A percentile compares a stretch with the other conserved stretches of the same genome.
Conservation (phyloP, 2,113 vertebrate genomes). For the Chamaetylas fuelleborni region DNA sequence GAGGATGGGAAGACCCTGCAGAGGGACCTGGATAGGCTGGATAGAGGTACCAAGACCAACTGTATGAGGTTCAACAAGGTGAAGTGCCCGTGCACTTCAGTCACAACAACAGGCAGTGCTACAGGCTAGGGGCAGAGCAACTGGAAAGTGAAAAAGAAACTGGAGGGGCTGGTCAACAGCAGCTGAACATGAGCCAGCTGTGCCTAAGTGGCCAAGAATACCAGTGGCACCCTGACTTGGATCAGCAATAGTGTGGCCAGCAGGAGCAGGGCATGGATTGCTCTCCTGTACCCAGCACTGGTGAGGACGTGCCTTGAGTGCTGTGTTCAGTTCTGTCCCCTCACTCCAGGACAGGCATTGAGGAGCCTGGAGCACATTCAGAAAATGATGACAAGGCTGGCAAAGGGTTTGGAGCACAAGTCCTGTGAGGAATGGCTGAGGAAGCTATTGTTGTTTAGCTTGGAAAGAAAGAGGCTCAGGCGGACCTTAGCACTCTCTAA, state of each 20-base stretch:
- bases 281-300: fast-evolving
- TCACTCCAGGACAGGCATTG: too few relatives aligned
- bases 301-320: fast-evolving
- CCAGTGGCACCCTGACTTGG: fast-evolving
- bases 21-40: not conserved
- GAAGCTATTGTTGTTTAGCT: not conserved
- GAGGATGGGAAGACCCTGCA: not conserved
- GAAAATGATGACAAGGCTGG: not conserved
- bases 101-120: not conserved
- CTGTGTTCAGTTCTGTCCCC: not conserved
- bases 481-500: not conserved
- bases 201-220: not conserved
- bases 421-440: not conserved
- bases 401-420: not conserved
- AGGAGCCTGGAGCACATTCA: not conserved
- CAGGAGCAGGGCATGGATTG: too few relatives aligned
- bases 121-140: not conserved
- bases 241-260: not conserved
- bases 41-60: not conserved
- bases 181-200: not conserved
- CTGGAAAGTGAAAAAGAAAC: not conserved
- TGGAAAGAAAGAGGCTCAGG: not conserved
- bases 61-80: not conserved
- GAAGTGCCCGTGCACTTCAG: fast-evolving
- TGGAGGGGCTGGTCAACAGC: not conserved